phyloP scores from a whole-genome alignment of 2,797 vertebrate species.

The Cheirogaleus major region DNA sequence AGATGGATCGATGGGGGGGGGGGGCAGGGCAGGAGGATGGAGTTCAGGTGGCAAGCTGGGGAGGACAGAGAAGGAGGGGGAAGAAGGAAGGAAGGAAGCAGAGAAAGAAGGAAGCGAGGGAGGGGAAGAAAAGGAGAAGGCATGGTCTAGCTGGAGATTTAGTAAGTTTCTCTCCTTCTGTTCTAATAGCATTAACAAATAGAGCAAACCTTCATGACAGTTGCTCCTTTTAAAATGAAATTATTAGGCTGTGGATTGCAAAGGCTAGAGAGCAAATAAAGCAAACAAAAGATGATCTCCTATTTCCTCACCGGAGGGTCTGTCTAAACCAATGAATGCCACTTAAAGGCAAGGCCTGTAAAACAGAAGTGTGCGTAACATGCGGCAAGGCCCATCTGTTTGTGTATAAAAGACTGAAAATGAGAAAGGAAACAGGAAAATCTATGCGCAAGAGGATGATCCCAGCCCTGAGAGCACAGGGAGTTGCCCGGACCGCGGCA shows the following conservation, averaged over 20 bases:
- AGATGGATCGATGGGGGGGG: accelerated
- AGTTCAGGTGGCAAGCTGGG: neutral
- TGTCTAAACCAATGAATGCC: neutral
- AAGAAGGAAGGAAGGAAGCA: accelerated
- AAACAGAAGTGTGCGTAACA: neutral
- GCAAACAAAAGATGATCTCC: neutral
- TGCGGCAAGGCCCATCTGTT: neutral
- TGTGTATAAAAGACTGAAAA: neutral
- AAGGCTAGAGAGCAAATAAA: neutral
- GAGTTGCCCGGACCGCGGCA: conserved; percentile 64
- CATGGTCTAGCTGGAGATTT: neutral
- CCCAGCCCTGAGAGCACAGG: conserved; percentile 48
- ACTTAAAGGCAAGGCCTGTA: neutral
- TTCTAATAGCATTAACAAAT: neutral
- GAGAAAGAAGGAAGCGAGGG: accelerated
- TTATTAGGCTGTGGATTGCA: neutral
- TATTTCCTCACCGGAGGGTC: neutral
- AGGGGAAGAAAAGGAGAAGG: no score
- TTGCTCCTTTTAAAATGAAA: neutral
- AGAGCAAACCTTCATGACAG: neutral
- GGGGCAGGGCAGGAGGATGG: neutral
- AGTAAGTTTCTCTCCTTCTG: neutral
- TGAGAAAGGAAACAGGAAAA: neutral
- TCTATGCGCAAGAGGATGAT: conserved; percentile 43
- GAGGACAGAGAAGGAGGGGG: no score